phyloP scores from a whole-genome alignment of 2,888 invertebrate species.

The Philereme transversata region DNA sequence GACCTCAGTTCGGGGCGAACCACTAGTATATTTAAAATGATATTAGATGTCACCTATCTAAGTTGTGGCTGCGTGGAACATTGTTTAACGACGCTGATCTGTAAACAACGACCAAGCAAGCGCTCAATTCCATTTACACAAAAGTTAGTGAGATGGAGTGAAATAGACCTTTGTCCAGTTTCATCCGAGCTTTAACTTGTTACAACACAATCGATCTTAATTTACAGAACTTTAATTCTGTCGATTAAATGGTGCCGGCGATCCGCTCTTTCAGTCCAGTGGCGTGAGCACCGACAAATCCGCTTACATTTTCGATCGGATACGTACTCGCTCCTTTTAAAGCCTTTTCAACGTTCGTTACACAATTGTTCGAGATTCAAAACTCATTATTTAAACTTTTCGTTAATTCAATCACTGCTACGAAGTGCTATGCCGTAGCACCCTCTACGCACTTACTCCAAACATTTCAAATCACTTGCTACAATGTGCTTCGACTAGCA shows the following conservation, averaged over 20 bases:
- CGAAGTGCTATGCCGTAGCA: slow-evolving; percentile 16
- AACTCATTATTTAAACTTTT: too few species aligned
- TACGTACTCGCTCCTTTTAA: not conserved
- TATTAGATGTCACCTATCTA: too few species aligned
- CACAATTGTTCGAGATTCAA: not conserved
- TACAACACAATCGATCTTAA: slow-evolving; percentile 5
- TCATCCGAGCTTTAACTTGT: not conserved
- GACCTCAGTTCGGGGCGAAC: too few species aligned
- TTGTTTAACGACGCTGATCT: too few species aligned
- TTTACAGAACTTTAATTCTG: slow-evolving; percentile 7
- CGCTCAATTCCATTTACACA: too few species aligned
- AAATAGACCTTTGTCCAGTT: too few species aligned
- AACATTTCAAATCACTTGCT: too few species aligned
- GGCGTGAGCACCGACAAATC: slow-evolving; percentile 11
- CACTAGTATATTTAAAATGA: too few species aligned
- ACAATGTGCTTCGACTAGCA: too few species aligned
- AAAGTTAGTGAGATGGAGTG: too few species aligned
- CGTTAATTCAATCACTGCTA: not conserved
- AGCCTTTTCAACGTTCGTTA: not conserved
- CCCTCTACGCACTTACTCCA: slow-evolving; percentile 1
- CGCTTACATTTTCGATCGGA: slow-evolving; percentile 12
- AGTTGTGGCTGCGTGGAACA: too few species aligned
- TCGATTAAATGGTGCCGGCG: slow-evolving; percentile 7
- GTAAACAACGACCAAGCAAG: too few species aligned
- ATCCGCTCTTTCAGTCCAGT: slow-evolving; percentile 13